Percentiles rank a stretch among this genome's conserved stretches.
Evolutionary conservation across 2,113 vertebrate genomes (phyloP).

Genomic region (Pedionomus torquatus): DNA sequence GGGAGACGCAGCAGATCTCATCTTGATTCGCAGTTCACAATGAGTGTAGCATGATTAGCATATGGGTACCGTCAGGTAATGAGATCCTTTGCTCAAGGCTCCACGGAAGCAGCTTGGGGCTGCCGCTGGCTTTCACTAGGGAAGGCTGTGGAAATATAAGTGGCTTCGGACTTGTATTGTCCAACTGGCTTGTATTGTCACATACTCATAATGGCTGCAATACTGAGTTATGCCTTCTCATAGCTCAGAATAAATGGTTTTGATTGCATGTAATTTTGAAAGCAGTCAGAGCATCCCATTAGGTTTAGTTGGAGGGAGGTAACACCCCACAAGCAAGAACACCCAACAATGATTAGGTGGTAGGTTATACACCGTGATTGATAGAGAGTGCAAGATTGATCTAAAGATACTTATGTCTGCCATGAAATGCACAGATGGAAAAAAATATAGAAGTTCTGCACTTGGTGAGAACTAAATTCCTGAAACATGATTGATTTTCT

Average conservation of each 20-base stretch:
- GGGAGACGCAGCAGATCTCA: rapidly evolving
- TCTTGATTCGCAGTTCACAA: not conserved
- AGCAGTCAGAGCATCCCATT: not conserved
- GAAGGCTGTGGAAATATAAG: not conserved
- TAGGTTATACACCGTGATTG: not conserved
- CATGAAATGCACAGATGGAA: not conserved
- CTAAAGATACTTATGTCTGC: not conserved
- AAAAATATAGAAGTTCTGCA: not conserved
- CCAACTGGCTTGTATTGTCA: not conserved
- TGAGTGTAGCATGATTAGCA: not conserved
- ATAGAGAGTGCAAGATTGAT: not conserved
- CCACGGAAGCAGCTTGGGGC: rapidly evolving
- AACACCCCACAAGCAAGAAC: not conserved
- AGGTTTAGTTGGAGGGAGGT: not conserved
- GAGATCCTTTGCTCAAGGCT: not conserved
- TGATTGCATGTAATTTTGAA: not conserved
- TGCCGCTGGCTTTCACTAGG: not conserved
- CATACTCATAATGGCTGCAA: not conserved
- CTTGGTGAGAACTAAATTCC: not conserved
- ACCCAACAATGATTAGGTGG: not conserved
- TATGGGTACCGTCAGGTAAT: not conserved
- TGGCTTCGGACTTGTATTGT: not conserved
- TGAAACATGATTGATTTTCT: not conserved
- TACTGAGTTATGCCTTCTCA: not conserved
- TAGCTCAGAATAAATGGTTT: not conserved